Base-by-base conservation (phyloP, 2,113 vertebrate species). In the Vulpes ferrilata region DNA sequence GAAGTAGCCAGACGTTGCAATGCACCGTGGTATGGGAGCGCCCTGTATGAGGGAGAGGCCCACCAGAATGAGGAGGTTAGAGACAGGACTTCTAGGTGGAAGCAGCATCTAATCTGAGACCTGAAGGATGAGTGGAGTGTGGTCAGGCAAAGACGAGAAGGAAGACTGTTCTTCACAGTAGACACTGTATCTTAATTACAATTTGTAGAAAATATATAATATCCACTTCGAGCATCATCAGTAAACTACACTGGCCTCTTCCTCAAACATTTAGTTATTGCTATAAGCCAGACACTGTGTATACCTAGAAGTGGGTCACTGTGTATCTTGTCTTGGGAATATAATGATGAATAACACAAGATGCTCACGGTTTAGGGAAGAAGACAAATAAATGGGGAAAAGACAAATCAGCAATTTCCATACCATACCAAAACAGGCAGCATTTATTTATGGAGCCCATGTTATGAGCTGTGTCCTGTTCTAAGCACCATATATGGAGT, bases 11-110 rank as follows among this genome's bases (percentile, higher is more conserved):
- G 7, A 7, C 8, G 0, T 53, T 0, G 19, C 35, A 25, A 35
- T 20, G 0, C 62, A 15, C 3, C 17, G 0, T 3, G 53, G 12
- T 11, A 0, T 4, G 27, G 43, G 10, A 13, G 3, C 0, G 1
- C 6, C 15, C 22, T 13, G 0, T 0, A 0, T 25, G 38, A 20
- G 38, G 0, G 16, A 30, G 55, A 84, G 19, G 16, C 12, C 53
- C 59, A 35, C 35, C 2, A 7, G 53, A 23, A 10, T n/a, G 19
- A 74, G 48, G 32, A 55, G 25, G 5, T 2, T 3, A 11, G 38
- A 65, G 65, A n/a, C 69, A 4, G 11, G 22, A 6, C 78, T 88
- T 62, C 55, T 25, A 59, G 10, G 51, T 43, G 8, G 51, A 22
- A 53, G 62, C 4, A 3, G 10, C 19, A 3, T 35, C 43, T 35